Conservation (phyloP, 2,888 invertebrate genomes). For the Laothoe populi region DNA sequence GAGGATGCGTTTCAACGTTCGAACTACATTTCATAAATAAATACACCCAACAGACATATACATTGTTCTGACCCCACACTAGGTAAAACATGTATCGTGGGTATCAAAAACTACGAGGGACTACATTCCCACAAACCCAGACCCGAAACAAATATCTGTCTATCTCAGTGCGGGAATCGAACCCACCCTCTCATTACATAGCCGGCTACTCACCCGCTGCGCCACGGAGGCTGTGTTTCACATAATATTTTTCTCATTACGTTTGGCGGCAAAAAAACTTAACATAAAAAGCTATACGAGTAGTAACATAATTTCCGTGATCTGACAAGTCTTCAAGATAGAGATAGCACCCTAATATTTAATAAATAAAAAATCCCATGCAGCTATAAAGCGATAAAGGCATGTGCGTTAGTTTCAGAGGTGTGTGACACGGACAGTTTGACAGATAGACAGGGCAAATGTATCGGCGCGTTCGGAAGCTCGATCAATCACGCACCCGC, state of each 20-base stretch:
- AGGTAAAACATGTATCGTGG: too few species aligned
- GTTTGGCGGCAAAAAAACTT: not conserved
- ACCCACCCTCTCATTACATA: too few species aligned
- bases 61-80: too few species aligned
- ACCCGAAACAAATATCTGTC: too few species aligned
- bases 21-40: too few species aligned
- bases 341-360: not conserved
- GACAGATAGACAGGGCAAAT: conserved; percentile 64
- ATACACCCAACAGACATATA: too few species aligned
- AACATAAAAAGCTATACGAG: not conserved
- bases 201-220: too few species aligned
- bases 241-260: not conserved
- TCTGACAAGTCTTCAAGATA: not conserved
- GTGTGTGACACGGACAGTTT: conserved; percentile 48
- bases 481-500: conserved; percentile 70
- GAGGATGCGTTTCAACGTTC: not conserved
- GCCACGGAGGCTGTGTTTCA: not conserved
- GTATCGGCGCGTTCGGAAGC: conserved; percentile 65
- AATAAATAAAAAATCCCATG: not conserved
- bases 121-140: too few species aligned
- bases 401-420: conserved; percentile 18
- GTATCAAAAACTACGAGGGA: too few species aligned
- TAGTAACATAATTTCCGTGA: not conserved
- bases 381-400: conserved; percentile 13
- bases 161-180: too few species aligned